Evolutionary conservation across 2,888 invertebrate genomes (phyloP).

Genomic region (Seira musarum): DNA sequence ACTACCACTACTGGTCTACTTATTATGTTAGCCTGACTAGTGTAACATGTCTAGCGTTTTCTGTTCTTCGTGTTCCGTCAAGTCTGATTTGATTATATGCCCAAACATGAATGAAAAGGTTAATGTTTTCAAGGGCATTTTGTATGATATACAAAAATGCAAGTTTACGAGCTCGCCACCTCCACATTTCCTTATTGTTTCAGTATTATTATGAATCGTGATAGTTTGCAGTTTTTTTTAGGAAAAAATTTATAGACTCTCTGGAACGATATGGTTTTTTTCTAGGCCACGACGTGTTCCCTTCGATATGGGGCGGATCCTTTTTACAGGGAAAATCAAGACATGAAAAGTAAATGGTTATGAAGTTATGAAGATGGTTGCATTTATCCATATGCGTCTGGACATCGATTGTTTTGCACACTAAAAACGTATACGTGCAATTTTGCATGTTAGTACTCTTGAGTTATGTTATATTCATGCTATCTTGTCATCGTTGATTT

Average conservation of each 20-base stretch:
- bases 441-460: too few relatives aligned
- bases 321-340: not conserved
- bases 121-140: slow-evolving; percentile 4
- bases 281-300: not conserved
- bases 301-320: not conserved
- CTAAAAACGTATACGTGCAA: too few relatives aligned
- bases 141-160: not conserved
- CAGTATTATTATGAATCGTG: not conserved
- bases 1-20: too few relatives aligned
- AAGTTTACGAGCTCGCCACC: not conserved
- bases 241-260: slow-evolving; percentile 2
- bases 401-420: too few relatives aligned
- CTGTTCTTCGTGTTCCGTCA: too few relatives aligned
- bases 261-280: not conserved
- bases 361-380: too few relatives aligned
- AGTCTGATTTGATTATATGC: too few relatives aligned
- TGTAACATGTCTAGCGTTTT: too few relatives aligned
- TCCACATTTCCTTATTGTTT: not conserved
- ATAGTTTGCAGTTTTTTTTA: not conserved
- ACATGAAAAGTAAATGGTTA: not conserved
- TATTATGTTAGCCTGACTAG: too few relatives aligned
- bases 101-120: slow-evolving; percentile 1
- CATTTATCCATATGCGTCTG: too few relatives aligned
- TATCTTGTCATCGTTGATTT: too few relatives aligned
- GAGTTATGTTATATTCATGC: too few relatives aligned